These are phyloP conservation scores for Myanophis thanlyinensis DNA, from an alignment of 2,113 vertebrate species.

Conservation along the genomic window DNA sequence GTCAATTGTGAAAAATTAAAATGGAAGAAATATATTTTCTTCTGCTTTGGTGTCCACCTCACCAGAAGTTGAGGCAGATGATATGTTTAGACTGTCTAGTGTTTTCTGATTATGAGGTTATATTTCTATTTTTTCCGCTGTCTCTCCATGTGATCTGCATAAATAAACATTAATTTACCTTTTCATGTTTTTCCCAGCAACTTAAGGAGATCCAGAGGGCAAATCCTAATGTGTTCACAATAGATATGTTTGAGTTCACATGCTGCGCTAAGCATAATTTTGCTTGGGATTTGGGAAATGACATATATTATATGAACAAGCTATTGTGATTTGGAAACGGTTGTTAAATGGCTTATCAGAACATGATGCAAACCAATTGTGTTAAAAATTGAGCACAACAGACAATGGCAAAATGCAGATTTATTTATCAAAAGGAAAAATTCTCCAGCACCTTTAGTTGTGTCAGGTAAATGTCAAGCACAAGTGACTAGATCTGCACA, in stretches of 20 bases:
- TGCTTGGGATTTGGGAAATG: neutral
- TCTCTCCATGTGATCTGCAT: neutral
- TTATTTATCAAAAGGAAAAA: too few relatives aligned
- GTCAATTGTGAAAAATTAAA: neutral
- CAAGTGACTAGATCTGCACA: too few relatives aligned
- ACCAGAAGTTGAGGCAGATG: neutral
- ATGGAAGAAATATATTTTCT: neutral
- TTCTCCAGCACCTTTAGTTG: too few relatives aligned
- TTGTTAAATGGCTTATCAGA: neutral
- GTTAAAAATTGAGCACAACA: too few relatives aligned
- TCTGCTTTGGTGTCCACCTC: neutral
- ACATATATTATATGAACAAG: neutral
- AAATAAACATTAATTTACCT: neutral
- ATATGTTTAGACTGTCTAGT: neutral
- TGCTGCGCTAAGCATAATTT: neutral
- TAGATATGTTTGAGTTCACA: neutral
- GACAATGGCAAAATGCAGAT: too few relatives aligned
- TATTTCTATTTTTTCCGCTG: neutral
- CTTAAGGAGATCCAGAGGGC: neutral
- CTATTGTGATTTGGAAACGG: neutral
- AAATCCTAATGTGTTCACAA: neutral
- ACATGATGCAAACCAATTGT: neutral
- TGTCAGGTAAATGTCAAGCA: neutral
- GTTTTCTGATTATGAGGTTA: neutral
- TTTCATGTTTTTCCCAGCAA: neutral